Evolutionary conservation across 2,797 vertebrate species (phyloP).

Genomic region (Staurois parvus): DNA sequence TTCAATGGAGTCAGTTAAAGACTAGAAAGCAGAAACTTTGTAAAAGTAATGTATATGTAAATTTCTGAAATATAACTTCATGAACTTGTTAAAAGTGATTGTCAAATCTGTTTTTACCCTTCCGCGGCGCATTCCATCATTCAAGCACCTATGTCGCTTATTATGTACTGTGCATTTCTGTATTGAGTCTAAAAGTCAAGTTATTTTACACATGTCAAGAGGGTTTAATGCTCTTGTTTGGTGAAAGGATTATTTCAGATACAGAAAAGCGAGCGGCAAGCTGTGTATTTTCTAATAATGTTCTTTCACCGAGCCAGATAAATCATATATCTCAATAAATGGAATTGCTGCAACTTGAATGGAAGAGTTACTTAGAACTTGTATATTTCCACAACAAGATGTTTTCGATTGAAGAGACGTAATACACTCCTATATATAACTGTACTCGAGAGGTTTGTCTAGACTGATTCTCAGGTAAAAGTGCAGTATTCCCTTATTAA

Average conservation of each 20-base stretch:
- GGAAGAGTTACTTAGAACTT: constrained; percentile 56
- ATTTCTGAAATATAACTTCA: constrained; percentile 38
- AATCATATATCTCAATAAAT: constrained; percentile 59
- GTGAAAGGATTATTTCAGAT: constrained; percentile 61
- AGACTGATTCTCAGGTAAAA: neutral
- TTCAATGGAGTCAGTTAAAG: constrained; percentile 9
- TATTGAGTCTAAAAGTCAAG: constrained; percentile 58
- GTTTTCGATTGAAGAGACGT: constrained; percentile 60
- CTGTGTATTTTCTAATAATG: constrained; percentile 60
- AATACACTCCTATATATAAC: constrained; percentile 45
- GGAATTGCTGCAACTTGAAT: constrained; percentile 51
- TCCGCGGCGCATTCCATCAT: constrained; percentile 21
- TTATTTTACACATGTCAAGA: constrained; percentile 63
- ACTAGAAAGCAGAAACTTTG: constrained; percentile 12
- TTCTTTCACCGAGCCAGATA: constrained; percentile 52
- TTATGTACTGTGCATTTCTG: constrained; percentile 58
- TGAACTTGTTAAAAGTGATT: constrained; percentile 39
- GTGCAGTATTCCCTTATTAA: neutral
- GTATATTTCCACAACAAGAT: constrained; percentile 21
- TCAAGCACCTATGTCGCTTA: constrained; percentile 57
- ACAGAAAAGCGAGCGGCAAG: constrained; percentile 53
- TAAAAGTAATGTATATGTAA: constrained; percentile 54
- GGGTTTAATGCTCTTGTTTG: constrained; percentile 63
- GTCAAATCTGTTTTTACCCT: constrained; percentile 31
- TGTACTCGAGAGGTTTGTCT: constrained; percentile 51